Base-by-base conservation (phyloP, 2,888 invertebrate genomes). In the Mythimna vitellina region DNA sequence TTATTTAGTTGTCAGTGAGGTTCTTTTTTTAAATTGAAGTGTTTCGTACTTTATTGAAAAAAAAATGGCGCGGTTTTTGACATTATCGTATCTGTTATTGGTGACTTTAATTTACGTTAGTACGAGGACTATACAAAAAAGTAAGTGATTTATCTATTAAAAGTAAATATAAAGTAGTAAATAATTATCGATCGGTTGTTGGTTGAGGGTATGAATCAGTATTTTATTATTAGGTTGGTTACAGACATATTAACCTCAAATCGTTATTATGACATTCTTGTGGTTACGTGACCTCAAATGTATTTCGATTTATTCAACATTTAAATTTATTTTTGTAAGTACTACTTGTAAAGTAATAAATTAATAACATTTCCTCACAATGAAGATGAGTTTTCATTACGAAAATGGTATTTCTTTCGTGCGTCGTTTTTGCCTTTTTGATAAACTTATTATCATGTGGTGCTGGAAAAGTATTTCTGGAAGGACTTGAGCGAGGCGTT, bases 61-160 rank as follows among this genome's bases (percentile, higher is more conserved):
- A 25, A 64, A 81, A 70, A 85, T 86, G 85, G 61, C 87, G 63
- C 77, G 62, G 1, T 66, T 85, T 75, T 54, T 80, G 62, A 77
- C 65, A 61, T 66, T 82, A 63, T 73, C 68, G 22, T 75, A 65
- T 78, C n/a, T 84, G 57, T 61, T 76, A 56, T 62, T 83, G 35
- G 80, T 87, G 82, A 76, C 69, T 56, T 66, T 85, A 66, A 60
- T 80, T 53, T 74, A 75, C 69, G 86, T 83, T 53, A 80, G 63
- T 62, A 61, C 80, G 35, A 77, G 87, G 57, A 86, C 78, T 65
- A 72, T 86, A 60, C 38, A 75, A n/a, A 80, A 70, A 73, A 72
- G 85, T 85, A 54, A 80, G 85, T 84, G 38, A 2, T 51, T 56
- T 67, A 25, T 56, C 10, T 79, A 0, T 49, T 46, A 14, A 51